Evolutionary conservation across 1,140 invertebrate genomes (phyloP), one percentile per base, ranked within the genome.

Genomic region (Drosophila parvula): DNA sequence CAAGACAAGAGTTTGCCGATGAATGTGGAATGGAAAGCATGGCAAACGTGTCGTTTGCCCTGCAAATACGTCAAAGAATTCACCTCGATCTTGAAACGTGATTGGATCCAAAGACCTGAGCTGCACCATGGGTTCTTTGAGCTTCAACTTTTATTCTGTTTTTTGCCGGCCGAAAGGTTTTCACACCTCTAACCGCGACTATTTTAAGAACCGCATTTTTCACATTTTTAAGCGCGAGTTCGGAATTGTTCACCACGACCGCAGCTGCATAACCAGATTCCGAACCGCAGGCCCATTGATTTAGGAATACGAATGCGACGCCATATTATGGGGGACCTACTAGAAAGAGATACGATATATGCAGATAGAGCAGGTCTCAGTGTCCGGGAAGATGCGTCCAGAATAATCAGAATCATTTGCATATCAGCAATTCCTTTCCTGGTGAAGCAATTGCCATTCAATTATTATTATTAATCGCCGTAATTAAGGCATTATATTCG

Each of bases 81-180:
- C 74, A 90, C 88, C 83, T 88, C 88, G 88, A 88, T 90, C 88
- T 84, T 88, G 83, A 90, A 90, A 90, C 88, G 88, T 90, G 88
- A 84, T 90, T 82, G 59, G 79, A 43, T 38, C 47, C 43, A 58
- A 61, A 61, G 44, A 34, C 4, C 18, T 36, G 45, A 44, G 28
- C 48, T 34, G 50, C 32, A 53, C 12, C 50, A 14, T 53, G 32
- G 9, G 48, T 51, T 51, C 48, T 36, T 53, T 36, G 16, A 53
- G 50, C 51, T 53, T 9, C 7, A 5, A 27, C 12, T 55, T 27
- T 38, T 55, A 38, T 27, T 10, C 16, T 32, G 18, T 45, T 55
- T 36, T 51, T 28, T 12, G 61, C 12, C 38, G 74, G 62, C 68
- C 79, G 9, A 59, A 61, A 62, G 48, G 67, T 65, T 73, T 84